Evolutionary conservation across 1,140 invertebrate genomes (phyloP).

Genomic region (Diorhabda sublineata): DNA sequence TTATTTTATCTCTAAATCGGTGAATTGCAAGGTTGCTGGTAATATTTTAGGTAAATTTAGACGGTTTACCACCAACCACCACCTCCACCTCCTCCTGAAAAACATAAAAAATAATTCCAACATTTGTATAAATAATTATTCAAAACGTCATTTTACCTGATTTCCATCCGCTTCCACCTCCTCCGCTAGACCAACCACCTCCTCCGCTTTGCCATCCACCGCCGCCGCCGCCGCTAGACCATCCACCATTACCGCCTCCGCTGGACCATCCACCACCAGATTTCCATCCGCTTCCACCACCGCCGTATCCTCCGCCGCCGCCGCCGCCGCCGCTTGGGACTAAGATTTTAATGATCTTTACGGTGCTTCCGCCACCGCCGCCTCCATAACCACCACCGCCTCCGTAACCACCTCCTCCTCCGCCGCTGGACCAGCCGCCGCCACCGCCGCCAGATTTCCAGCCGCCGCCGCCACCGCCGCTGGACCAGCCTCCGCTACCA

Average conservation of each 20-base stretch:
- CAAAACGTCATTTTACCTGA: neutral
- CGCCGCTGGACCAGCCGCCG: neutral
- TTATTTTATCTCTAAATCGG: neutral
- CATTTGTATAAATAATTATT: neutral
- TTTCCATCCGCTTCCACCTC: constrained; percentile 10
- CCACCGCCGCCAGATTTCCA: neutral
- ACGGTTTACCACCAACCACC: constrained; percentile 7
- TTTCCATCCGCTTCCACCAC: constrained; percentile 6
- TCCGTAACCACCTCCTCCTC: neutral
- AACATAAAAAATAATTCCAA: neutral
- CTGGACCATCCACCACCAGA: constrained; percentile 7
- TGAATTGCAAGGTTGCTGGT: neutral
- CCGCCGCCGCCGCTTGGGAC: constrained; percentile 4
- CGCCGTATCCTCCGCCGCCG: constrained; percentile 5
- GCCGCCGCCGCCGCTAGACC: constrained; percentile 6
- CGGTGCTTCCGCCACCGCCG: constrained; percentile 1
- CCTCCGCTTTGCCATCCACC: constrained; percentile 3
- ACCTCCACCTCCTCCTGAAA: constrained; percentile 9
- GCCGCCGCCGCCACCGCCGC: constrained; percentile 1
- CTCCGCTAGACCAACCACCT: constrained; percentile 3
- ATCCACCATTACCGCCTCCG: constrained; percentile 9
- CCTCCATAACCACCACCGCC: neutral
- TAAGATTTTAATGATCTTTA: neutral
- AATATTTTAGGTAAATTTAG: neutral
- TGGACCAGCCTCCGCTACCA: neutral